These are phyloP conservation scores for Rhogogaster chlorosoma DNA, from an alignment of 2,888 invertebrate genomes.

Conservation along the genomic window DNA sequence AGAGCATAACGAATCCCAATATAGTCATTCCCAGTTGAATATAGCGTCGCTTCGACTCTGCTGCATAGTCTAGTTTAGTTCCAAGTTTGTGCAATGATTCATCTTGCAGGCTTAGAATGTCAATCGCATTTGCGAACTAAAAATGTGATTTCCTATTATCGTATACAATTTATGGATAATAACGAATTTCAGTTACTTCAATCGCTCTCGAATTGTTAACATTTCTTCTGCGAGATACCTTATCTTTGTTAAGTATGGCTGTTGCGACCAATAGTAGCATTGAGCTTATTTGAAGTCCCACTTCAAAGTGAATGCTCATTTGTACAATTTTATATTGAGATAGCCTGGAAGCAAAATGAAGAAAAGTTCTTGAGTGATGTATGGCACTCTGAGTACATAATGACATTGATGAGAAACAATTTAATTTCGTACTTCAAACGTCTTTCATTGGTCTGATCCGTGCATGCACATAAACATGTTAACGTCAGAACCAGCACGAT, in stretches of 20 bases:
- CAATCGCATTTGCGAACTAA: slow-evolving; percentile 17
- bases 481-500: background rate
- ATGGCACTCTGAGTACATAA: background rate
- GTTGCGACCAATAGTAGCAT: background rate
- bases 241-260: background rate
- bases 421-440: background rate
- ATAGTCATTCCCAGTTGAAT: slow-evolving; percentile 8
- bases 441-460: background rate
- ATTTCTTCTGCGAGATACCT: background rate
- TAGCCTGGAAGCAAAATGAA: background rate
- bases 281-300: background rate
- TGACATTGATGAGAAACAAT: too few species aligned
- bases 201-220: background rate
- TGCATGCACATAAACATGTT: background rate
- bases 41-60: background rate
- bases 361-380: background rate
- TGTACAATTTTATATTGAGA: background rate
- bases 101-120: background rate
- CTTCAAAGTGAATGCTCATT: background rate
- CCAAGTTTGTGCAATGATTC: background rate
- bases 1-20: background rate
- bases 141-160: background rate
- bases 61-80: background rate
- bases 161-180: background rate
- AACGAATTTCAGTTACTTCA: background rate